Evolutionary conservation across 2,888 invertebrate genomes (phyloP).

Genomic region (Zhuqinia jingwanae): DNA sequence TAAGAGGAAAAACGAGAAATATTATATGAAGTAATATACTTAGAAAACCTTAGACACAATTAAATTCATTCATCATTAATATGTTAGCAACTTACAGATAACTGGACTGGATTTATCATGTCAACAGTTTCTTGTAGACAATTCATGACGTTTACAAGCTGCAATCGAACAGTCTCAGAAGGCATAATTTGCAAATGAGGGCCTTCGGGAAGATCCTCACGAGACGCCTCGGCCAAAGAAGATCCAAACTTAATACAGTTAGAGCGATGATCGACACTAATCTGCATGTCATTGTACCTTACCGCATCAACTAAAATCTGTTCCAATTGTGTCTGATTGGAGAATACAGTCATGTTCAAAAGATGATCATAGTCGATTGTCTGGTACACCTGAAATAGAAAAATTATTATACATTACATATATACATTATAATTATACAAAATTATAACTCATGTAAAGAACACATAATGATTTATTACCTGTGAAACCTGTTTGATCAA

Average conservation of each 20-base stretch:
- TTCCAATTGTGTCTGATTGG: conserved; percentile 93
- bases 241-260: conserved; percentile 96
- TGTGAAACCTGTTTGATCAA: conserved; percentile 87
- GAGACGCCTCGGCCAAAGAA: conserved; percentile 94
- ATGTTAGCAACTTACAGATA: conserved; percentile 83
- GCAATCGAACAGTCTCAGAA: conserved; percentile 95
- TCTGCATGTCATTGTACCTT: conserved; percentile 96
- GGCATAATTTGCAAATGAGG: conserved; percentile 96
- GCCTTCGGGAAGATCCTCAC: conserved; percentile 96
- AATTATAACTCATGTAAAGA: too few relatives aligned
- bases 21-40: too few relatives aligned
- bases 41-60: too few relatives aligned
- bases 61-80: too few relatives aligned
- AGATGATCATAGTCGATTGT: conserved; percentile 94
- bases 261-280: conserved; percentile 85
- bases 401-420: too few relatives aligned
- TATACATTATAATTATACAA: too few relatives aligned
- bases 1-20: too few relatives aligned
- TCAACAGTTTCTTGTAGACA: conserved; percentile 90
- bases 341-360: conserved; percentile 92
- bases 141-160: conserved; percentile 93
- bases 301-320: conserved; percentile 96
- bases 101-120: conserved; percentile 90
- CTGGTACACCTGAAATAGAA: conserved; percentile 93
- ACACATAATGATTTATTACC: too few relatives aligned